Evolutionary conservation across 2,797 vertebrate genomes (phyloP).

Genomic region (Eulemur coronatus): DNA sequence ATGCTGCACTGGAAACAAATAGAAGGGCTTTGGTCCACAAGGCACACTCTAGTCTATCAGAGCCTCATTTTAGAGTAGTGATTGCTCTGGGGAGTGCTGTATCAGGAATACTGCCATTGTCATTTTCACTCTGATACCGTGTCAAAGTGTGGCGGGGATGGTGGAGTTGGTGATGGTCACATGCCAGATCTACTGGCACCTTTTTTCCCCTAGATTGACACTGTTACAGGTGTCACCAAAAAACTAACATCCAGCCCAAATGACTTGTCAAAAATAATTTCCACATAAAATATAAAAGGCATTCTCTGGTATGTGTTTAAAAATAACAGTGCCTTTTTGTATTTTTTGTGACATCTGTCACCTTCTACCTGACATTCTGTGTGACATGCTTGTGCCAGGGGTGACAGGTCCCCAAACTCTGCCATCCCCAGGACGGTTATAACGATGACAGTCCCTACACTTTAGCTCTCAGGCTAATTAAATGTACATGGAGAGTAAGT

Average conservation of each 20-base stretch:
- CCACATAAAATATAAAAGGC: not conserved
- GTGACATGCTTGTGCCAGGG: not conserved
- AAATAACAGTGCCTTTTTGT: not conserved
- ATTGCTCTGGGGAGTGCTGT: not conserved
- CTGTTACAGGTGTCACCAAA: not conserved
- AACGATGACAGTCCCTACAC: not conserved
- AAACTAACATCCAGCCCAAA: not conserved
- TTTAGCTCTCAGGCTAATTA: not conserved
- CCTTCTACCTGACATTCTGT: not conserved
- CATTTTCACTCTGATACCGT: not conserved
- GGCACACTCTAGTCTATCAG: not conserved
- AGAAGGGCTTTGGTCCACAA: rapidly evolving
- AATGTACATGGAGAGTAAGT: not conserved
- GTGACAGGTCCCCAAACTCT: not conserved
- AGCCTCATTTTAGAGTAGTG: not conserved
- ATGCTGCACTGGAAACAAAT: not conserved
- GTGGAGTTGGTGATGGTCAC: no score
- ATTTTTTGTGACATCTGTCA: not conserved
- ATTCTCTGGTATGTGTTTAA: not conserved
- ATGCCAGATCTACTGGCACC: not conserved
- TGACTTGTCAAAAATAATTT: not conserved
- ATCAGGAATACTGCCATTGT: not conserved
- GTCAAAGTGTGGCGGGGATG: not conserved
- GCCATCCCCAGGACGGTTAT: not conserved
- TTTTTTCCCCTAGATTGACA: not conserved